A percentile compares a stretch with the other conserved stretches of the same genome.
phyloP scores from a whole-genome alignment of 2,888 invertebrate genomes.

The Cartodere bifasciata region DNA sequence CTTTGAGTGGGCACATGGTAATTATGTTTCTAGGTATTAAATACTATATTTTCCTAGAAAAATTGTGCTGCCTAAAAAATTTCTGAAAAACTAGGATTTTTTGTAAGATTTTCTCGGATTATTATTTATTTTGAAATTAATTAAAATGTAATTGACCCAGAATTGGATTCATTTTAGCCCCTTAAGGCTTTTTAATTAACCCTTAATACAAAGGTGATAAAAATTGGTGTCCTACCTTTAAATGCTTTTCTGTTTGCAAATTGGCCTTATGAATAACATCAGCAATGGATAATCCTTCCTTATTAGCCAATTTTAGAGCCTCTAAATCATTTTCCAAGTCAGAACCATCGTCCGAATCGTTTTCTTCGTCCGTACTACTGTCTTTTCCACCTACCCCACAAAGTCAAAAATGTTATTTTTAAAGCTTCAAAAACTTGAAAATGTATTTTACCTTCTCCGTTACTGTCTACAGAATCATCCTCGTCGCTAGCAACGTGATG shows the following conservation, averaged over 20 bases:
- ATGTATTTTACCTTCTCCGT: slow-evolving; percentile 42
- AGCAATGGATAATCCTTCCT: slow-evolving; percentile 33
- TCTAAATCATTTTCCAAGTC: slow-evolving; percentile 22
- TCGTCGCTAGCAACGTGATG: slow-evolving; percentile 68
- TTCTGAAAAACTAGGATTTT: too few relatives aligned
- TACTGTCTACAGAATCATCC: slow-evolving; percentile 60
- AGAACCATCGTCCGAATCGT: slow-evolving; percentile 33
- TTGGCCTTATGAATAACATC: slow-evolving; percentile 41
- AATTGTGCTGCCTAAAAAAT: too few relatives aligned
- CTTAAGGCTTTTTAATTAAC: too few relatives aligned
- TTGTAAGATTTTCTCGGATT: too few relatives aligned
- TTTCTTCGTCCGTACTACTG: slow-evolving; percentile 26
- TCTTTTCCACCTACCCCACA: slow-evolving; percentile 9
- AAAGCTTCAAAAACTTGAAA: neutral
- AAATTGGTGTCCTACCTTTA: slow-evolving; percentile 24
- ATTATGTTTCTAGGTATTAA: too few relatives aligned
- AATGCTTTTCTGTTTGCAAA: slow-evolving; percentile 34
- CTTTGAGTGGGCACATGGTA: too few relatives aligned
- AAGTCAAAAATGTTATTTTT: slow-evolving; percentile 3
- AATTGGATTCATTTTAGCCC: too few relatives aligned
- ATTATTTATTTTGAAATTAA: too few relatives aligned
- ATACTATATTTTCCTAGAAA: too few relatives aligned
- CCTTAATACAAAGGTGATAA: too few relatives aligned
- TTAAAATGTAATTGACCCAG: too few relatives aligned
- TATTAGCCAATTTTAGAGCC: slow-evolving; percentile 21